A percentile compares a stretch with the other conserved stretches of the same genome.
These are phyloP conservation scores for Harpagoxenus sublaevis DNA, from an alignment of 2,888 invertebrate species.

Conservation along the genomic window DNA sequence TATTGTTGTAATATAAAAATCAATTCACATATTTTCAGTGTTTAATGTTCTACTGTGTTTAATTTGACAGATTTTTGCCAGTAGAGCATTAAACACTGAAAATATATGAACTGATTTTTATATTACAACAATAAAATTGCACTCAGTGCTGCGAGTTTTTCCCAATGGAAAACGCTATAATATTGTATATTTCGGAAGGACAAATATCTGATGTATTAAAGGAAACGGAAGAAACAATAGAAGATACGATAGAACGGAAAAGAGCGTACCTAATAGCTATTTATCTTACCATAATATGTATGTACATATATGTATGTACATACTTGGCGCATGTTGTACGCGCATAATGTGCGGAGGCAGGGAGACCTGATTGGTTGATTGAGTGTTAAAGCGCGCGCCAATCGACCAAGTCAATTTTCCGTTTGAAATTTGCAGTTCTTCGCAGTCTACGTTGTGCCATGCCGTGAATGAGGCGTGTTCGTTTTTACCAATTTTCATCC, in stretches of 20 bases:
- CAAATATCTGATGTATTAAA: too few species aligned
- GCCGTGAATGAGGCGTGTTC: background rate
- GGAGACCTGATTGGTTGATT: constrained; percentile 68
- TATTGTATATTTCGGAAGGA: background rate
- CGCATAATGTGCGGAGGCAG: background rate
- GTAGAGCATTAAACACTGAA: too few species aligned
- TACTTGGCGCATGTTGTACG: background rate
- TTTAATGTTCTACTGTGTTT: too few species aligned
- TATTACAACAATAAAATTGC: too few species aligned
- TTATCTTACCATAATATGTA: too few species aligned
- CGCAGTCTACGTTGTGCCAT: constrained; percentile 13
- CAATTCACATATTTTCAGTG: too few species aligned
- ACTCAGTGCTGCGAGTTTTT: too few species aligned
- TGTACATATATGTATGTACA: background rate
- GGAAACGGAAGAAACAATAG: background rate
- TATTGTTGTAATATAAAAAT: too few species aligned
- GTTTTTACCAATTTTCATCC: background rate
- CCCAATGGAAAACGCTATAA: too few species aligned
- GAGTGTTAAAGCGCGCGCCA: constrained; percentile 56
- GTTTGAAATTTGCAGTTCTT: constrained; percentile 63
- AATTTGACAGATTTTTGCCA: too few species aligned
- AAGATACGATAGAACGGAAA: background rate
- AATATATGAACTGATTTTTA: too few species aligned
- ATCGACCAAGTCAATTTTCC: constrained; percentile 68
- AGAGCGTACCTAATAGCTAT: background rate